Percentiles rank a stretch among this genome's conserved stretches.
Evolutionary conservation across 2,113 vertebrate species (phyloP).

Genomic region (Junco hyemalis): DNA sequence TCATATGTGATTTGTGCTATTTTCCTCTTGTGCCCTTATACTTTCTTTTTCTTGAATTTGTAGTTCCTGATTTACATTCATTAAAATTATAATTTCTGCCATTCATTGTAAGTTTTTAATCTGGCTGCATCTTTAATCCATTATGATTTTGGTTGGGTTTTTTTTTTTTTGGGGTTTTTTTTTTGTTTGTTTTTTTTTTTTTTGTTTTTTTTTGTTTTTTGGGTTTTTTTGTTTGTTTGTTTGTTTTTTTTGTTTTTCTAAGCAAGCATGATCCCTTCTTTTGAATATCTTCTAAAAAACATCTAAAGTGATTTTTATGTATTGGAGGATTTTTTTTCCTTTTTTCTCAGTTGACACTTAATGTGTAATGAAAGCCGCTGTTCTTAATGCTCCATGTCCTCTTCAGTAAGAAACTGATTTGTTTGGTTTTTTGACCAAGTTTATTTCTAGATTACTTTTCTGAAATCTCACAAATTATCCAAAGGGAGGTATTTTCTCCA

Average conservation of each 20-base stretch:
- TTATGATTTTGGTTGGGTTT: neutral
- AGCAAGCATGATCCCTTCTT: neutral
- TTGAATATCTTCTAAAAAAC: neutral
- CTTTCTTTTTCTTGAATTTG: neutral
- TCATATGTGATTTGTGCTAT: neutral
- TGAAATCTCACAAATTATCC: neutral
- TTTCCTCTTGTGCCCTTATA: neutral
- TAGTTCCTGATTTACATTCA: neutral
- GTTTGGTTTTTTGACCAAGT: accelerated
- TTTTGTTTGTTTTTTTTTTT: neutral
- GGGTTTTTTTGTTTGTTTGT: neutral
- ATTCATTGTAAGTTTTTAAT: neutral
- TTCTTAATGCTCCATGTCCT: neutral
- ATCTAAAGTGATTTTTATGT: neutral
- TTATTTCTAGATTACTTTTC: neutral
- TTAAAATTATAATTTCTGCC: neutral
- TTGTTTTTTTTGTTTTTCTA: neutral
- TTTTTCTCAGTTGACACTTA: neutral
- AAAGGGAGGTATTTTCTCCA: neutral
- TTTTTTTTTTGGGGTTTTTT: neutral
- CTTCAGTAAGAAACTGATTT: neutral
- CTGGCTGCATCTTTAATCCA: neutral
- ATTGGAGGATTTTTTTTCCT: neutral
- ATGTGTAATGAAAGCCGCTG: neutral
- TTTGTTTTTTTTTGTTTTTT: neutral